Evolutionary conservation across 2,113 vertebrate species (phyloP), one percentile per base, ranked within the genome.

Genomic region (Mus spicilegus): DNA sequence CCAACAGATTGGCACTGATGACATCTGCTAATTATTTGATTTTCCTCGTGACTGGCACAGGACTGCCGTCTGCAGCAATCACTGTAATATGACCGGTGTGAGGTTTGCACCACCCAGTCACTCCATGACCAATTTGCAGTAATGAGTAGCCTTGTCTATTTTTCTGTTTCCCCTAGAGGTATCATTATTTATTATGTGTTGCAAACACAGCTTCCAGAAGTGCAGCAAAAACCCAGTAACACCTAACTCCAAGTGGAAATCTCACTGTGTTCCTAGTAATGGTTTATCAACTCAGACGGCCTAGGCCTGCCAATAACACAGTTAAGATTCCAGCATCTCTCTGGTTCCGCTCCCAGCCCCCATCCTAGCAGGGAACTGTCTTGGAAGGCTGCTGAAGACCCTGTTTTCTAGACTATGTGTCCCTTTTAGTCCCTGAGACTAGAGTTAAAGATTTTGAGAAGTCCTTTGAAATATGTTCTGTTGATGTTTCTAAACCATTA

Each of bases 11-110:
- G 89, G 88, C 90, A 87, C 73, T 84, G 88, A 69, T 91, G 94
- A 95, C 92, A 97, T 96, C 95, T 95, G 95, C 91, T 96, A 80
- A 95, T 97, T 95, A 96, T 94, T 77, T 96, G 73, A 72, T 84
- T 96, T 93, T 77, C 67, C 51, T 95, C 11, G 5, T 95, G 95
- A 36, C 76, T 93, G 77, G 49, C 82, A 39, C 87, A 90, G 91
- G 92, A n/a, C 65, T 95, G 58, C 93, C 91, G 89, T 78, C 77
- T 94, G 78, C 75, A 95, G 82, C 46, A 39, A 82, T 78, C 90
- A 61, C 77, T 89, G 84, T 89, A 73, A 73, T 3, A 10, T 20
- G 82, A 80, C 84, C 78, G 30, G 20, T 1, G 33, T 72, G 63
- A 94, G 13, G 46, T 58, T 51, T 58, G 54, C 46, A n/a, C 63